Conservation (phyloP, 2,113 vertebrate genomes). For the Engystomops pustulosus region DNA sequence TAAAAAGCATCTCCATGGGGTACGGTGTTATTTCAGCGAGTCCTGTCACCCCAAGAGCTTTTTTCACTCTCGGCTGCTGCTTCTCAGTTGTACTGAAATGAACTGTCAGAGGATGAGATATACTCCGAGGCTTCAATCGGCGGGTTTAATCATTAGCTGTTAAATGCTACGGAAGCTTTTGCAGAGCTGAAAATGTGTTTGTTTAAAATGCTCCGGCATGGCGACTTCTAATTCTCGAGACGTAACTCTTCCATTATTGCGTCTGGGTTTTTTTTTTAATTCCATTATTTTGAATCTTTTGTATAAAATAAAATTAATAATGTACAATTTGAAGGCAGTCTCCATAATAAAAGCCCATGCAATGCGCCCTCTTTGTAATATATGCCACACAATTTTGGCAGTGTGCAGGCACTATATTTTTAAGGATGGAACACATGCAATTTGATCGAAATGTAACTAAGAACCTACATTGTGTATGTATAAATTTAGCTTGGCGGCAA, state of each 20-base stretch:
- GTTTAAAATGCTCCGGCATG: not conserved
- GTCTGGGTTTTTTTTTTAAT: not conserved
- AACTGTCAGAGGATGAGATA: slow-evolving; percentile 7
- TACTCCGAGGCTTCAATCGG: not conserved
- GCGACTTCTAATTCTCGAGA: not conserved
- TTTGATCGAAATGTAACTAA: too few species aligned
- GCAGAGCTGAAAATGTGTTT: slow-evolving; percentile 16
- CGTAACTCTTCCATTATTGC: not conserved
- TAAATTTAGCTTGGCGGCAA: too few species aligned
- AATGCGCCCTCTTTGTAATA: too few species aligned
- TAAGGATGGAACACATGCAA: too few species aligned
- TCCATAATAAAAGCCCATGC: too few species aligned
- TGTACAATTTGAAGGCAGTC: not conserved
- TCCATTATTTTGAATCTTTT: not conserved
- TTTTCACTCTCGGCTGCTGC: not conserved
- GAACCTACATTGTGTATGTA: too few species aligned
- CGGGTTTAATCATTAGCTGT: slow-evolving; percentile 12
- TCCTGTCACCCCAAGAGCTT: slow-evolving; percentile 10
- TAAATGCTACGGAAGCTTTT: slow-evolving; percentile 13
- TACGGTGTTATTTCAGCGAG: not conserved
- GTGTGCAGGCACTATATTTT: too few species aligned
- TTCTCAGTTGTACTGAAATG: slow-evolving; percentile 5
- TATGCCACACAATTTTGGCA: too few species aligned
- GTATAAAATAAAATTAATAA: not conserved
- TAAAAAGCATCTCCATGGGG: not conserved